These are phyloP conservation scores for Barbus barbus DNA, from an alignment of 2,113 vertebrate genomes.

Conservation along the genomic window DNA sequence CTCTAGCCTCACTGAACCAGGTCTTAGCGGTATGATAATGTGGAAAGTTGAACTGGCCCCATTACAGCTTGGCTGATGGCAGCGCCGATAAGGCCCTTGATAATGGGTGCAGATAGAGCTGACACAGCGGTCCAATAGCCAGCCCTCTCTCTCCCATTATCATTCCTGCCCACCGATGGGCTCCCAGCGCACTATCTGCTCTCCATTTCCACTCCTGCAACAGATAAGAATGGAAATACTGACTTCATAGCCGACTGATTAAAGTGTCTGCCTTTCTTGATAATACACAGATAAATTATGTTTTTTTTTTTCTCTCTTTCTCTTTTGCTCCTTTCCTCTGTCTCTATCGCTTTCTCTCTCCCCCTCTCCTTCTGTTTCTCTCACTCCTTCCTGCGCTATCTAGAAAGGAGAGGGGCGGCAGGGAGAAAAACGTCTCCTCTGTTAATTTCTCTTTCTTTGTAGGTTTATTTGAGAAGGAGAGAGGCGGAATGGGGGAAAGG, in stretches of 20 bases:
- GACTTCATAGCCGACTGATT: conserved; percentile 99
- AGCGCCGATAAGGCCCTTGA: conserved; percentile 87
- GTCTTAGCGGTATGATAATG: conserved; percentile 99
- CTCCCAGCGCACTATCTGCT: conserved; percentile 94
- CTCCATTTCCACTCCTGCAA: conserved; percentile 99
- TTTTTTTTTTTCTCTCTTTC: conserved; percentile 81
- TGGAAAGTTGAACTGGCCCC: conserved; percentile 99
- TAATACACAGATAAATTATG: conserved; percentile 99
- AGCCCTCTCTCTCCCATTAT: conserved; percentile 91
- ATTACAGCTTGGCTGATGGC: conserved; percentile 97
- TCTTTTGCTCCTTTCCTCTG: conserved; percentile 58
- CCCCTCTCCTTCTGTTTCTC: conserved; percentile 20
- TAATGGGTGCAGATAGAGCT: conserved; percentile 96
- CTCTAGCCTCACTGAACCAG: conserved; percentile 84
- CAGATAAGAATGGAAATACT: conserved; percentile 99
- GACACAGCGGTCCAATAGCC: conserved; percentile 92
- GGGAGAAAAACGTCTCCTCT: conserved; percentile 67
- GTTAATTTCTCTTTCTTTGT: conserved; percentile 73
- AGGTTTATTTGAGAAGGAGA: conserved; percentile 59
- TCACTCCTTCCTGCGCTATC: conserved; percentile 64
- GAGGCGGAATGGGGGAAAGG: conserved; percentile 24
- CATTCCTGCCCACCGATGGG: conserved; percentile 97
- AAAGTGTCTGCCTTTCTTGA: conserved; percentile 99
- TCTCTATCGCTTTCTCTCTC: conserved; percentile 57
- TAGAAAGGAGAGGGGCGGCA: conserved; percentile 69